These are phyloP conservation scores for Nothocercus nigrocapillus DNA, from an alignment of 2,113 vertebrate species.

Conservation along the genomic window DNA sequence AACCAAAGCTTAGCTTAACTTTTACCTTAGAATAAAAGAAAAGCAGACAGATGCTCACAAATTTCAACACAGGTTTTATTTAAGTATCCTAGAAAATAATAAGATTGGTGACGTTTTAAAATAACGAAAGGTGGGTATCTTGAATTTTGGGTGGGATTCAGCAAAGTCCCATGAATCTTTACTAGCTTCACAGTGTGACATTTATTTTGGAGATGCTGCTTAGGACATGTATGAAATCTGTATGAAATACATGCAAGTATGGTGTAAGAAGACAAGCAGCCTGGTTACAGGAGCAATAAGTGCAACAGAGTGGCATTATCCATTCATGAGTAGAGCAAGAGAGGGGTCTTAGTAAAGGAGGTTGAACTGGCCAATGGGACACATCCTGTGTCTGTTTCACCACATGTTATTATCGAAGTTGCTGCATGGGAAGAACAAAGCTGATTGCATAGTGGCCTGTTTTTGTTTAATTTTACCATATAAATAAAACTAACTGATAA, in stretches of 20 bases:
- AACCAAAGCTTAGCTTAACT: background rate
- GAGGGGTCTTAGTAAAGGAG: background rate
- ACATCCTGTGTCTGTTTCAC: background rate
- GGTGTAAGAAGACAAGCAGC: background rate
- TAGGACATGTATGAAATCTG: background rate
- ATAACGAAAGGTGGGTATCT: background rate
- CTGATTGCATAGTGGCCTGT: rapidly evolving
- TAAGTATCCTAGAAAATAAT: background rate
- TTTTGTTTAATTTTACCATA: background rate
- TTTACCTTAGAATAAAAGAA: background rate
- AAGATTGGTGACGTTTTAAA: background rate
- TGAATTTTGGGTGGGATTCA: background rate
- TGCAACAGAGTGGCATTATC: rapidly evolving
- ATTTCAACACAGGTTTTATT: background rate
- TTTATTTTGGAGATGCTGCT: background rate
- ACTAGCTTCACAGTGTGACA: background rate
- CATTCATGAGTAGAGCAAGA: rapidly evolving
- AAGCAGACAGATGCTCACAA: background rate
- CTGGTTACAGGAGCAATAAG: background rate
- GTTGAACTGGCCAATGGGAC: background rate
- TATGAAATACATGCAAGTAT: background rate
- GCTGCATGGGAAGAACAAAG: background rate
- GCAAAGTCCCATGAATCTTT: background rate
- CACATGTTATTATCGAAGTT: rapidly evolving
- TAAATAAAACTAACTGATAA: background rate